Conservation (phyloP, 2,797 vertebrate genomes). For the Esox lucius region DNA sequence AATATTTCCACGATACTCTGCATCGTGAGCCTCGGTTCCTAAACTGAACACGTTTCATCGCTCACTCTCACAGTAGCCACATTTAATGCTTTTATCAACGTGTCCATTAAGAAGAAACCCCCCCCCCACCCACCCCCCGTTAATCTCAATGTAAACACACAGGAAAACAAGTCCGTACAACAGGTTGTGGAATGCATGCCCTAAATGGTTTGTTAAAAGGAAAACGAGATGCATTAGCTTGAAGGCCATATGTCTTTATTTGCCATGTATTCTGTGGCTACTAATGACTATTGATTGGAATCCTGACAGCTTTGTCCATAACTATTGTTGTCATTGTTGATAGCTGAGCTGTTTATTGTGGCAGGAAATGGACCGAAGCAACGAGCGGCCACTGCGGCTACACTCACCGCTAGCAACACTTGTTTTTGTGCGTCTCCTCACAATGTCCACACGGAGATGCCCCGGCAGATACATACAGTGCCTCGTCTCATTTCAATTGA, state of each 20-base stretch:
- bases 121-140: too few relatives aligned
- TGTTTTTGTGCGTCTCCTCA: slow-evolving; percentile 60
- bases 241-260: slow-evolving; percentile 58
- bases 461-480: slow-evolving; percentile 58
- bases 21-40: too few relatives aligned
- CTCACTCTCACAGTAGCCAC: neutral
- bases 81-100: neutral
- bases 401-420: slow-evolving; percentile 27
- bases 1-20: too few relatives aligned
- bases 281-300: slow-evolving; percentile 59
- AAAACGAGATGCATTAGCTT: slow-evolving; percentile 45
- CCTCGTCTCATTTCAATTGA: slow-evolving; percentile 59
- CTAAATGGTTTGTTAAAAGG: slow-evolving; percentile 35
- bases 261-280: slow-evolving; percentile 41
- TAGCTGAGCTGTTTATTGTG: slow-evolving; percentile 54
- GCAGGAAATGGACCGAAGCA: slow-evolving; percentile 27
- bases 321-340: slow-evolving; percentile 61
- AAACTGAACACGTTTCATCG: neutral
- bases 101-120: neutral
- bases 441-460: slow-evolving; percentile 42
- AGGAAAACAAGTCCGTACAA: slow-evolving; percentile 43
- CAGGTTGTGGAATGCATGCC: slow-evolving; percentile 4
- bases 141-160: slow-evolving; percentile 7
- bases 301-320: slow-evolving; percentile 47
- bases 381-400: neutral